These are phyloP conservation scores for Parazoanthus swiftii DNA, from an alignment of 92 coral and sea anemone species.

Conservation along the genomic window DNA sequence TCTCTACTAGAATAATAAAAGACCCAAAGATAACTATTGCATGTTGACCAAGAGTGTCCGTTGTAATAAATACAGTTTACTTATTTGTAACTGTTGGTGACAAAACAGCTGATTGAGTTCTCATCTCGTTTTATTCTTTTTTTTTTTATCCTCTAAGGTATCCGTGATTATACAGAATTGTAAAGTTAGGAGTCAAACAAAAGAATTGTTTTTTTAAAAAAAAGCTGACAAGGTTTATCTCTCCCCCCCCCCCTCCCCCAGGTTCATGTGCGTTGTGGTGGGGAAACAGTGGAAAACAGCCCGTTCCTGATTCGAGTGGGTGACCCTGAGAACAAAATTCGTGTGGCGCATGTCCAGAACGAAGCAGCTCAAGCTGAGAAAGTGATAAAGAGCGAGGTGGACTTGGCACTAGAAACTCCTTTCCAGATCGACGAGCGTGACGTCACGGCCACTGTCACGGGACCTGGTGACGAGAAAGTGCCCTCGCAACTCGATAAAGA, in stretches of 20 bases:
- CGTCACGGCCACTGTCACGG: constrained; percentile 37
- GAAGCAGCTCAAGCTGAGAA: constrained; percentile 23
- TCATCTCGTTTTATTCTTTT: no score
- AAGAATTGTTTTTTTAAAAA: no score
- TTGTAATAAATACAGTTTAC: no score
- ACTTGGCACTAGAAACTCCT: constrained; percentile 40
- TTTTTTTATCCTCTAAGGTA: no score
- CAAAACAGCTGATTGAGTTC: no score
- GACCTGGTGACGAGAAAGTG: constrained; percentile 38
- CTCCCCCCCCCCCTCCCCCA: not conserved
- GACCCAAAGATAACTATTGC: no score
- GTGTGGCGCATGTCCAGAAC: constrained; percentile 29
- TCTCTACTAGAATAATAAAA: no score
- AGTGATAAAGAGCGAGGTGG: constrained; percentile 38
- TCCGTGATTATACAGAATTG: no score
- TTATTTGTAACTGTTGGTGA: no score
- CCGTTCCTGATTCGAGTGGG: constrained; percentile 39
- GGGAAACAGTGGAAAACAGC: constrained; percentile 31
- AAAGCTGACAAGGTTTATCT: no score
- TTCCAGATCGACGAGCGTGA: constrained; percentile 41
- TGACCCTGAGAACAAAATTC: constrained; percentile 32
- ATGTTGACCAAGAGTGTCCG: no score
- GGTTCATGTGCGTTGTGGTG: constrained; percentile 35
- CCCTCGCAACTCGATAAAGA: constrained; percentile 31
- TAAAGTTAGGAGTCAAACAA: no score